Evolutionary conservation across 2,888 invertebrate genomes (phyloP).

Genomic region (Caradrina clavipalpis): DNA sequence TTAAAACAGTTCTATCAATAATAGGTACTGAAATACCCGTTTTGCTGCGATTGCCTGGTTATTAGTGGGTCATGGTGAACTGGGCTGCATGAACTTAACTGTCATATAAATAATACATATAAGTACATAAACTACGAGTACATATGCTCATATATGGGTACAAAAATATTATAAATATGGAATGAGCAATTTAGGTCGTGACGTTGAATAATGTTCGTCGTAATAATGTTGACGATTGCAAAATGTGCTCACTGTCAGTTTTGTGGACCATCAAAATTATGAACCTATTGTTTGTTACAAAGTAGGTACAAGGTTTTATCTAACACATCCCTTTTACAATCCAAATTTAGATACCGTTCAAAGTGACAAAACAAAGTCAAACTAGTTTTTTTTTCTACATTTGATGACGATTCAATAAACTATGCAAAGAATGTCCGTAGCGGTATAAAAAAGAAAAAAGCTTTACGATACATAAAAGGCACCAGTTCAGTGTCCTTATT

Average conservation of each 20-base stretch:
- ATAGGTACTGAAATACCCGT: conserved; percentile 60
- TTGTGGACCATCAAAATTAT: conserved; percentile 53
- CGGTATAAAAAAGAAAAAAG: not conserved
- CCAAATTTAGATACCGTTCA: conserved; percentile 8
- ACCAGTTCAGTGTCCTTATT: conserved; percentile 22
- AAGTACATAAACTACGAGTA: not conserved
- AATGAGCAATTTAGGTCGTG: conserved; percentile 57
- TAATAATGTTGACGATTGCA: conserved; percentile 51
- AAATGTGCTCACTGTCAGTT: conserved; percentile 47
- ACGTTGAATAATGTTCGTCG: conserved; percentile 51
- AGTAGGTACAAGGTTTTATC: conserved; percentile 43
- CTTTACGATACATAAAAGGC: not conserved
- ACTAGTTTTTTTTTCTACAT: not conserved
- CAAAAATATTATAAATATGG: conserved; percentile 46
- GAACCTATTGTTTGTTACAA: conserved; percentile 46
- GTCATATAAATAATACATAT: conserved; percentile 26
- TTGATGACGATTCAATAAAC: conserved; percentile 3
- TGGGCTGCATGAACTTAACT: conserved; percentile 58
- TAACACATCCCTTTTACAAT: conserved; percentile 43
- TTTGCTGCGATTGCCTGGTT: conserved; percentile 60
- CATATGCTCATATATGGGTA: conserved; percentile 28
- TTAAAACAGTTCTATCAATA: conserved; percentile 54
- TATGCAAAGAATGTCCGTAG: not conserved
- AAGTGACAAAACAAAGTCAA: conserved; percentile 1
- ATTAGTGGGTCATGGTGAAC: conserved; percentile 73